phyloP scores from a whole-genome alignment of 2,888 invertebrate genomes.

The Drosophila peninsularis region DNA sequence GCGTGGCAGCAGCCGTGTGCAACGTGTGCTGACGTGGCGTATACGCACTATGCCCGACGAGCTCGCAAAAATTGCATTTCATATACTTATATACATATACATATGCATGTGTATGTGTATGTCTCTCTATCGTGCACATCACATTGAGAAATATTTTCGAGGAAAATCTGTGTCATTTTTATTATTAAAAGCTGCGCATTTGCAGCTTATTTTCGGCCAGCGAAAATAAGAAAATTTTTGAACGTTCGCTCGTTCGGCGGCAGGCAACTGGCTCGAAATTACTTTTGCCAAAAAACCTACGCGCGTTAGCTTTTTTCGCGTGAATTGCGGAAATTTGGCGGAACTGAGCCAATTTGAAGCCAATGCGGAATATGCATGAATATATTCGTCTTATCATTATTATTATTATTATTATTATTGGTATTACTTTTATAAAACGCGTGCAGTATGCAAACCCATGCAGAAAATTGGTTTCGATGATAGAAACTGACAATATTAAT shows the following conservation, averaged over 20 bases:
- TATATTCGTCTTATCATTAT: background rate
- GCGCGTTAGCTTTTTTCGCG: constrained; percentile 3
- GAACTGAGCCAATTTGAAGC: background rate
- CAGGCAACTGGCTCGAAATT: constrained; percentile 15
- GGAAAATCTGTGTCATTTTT: constrained; percentile 76
- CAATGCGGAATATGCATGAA: background rate
- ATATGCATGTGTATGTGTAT: background rate
- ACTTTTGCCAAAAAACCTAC: constrained; percentile 33
- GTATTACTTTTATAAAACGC: background rate
- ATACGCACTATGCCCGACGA: constrained; percentile 60
- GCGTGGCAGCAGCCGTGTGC: constrained; percentile 3
- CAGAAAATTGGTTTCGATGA: background rate
- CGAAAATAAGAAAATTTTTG: constrained; percentile 20
- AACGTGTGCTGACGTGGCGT: constrained; percentile 61
- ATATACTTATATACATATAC: constrained; percentile 13
- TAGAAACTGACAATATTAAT: background rate
- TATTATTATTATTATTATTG: background rate
- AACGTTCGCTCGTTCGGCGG: background rate
- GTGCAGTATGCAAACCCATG: background rate
- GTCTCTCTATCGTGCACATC: background rate
- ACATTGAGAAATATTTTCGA: constrained; percentile 32
- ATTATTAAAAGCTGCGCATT: constrained; percentile 71
- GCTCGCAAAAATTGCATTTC: constrained; percentile 57
- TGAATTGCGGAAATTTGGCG: background rate
- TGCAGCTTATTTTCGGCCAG: constrained; percentile 39